phyloP scores from a whole-genome alignment of 1,140 invertebrate species.

The Heliconius himera region DNA sequence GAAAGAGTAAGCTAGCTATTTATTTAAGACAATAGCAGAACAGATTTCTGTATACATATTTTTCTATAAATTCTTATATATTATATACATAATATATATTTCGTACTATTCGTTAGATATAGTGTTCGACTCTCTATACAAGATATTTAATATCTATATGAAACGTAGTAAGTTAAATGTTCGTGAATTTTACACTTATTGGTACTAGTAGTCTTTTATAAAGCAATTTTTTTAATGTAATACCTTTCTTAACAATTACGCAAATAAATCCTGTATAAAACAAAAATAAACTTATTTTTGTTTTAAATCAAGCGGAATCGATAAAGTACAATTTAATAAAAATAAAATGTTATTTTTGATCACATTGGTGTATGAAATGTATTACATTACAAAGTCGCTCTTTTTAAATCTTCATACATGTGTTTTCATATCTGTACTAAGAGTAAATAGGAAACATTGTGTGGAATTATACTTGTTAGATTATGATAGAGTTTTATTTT shows the following conservation, averaged over 20 bases:
- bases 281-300: not conserved
- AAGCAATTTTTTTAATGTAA: conserved; percentile 25
- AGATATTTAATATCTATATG: conserved; percentile 41
- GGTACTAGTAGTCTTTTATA: conserved; percentile 40
- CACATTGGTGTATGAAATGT: conserved; percentile 9
- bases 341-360: not conserved
- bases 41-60: not conserved
- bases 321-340: not conserved
- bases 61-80: not conserved
- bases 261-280: not conserved
- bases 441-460: conserved; percentile 33
- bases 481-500: conserved; percentile 22
- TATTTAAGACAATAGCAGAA: not conserved
- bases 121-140: conserved; percentile 39
- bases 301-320: not conserved
- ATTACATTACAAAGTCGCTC: conserved; percentile 22
- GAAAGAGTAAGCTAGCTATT: not conserved
- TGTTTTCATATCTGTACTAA: conserved; percentile 38
- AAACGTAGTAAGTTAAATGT: conserved; percentile 35
- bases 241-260: conserved; percentile 7
- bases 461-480: conserved; percentile 38
- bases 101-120: conserved; percentile 18
- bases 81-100: not conserved
- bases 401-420: conserved; percentile 34
- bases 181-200: conserved; percentile 35